These are phyloP conservation scores for Teleogryllus occipitalis DNA, from an alignment of 1,140 invertebrate species.

Conservation along the genomic window DNA sequence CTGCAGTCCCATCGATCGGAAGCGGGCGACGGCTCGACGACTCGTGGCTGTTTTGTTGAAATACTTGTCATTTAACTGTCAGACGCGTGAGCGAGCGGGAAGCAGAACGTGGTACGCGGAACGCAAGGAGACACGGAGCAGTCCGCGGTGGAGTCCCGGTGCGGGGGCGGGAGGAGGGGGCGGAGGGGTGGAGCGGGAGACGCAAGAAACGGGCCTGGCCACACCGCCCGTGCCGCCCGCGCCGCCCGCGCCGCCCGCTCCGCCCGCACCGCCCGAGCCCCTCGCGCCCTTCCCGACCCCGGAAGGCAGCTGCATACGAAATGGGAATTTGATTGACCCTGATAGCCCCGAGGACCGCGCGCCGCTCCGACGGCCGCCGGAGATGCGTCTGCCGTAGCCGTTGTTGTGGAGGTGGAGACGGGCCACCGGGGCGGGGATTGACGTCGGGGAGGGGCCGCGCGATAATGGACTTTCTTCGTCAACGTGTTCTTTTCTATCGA, in stretches of 20 bases:
- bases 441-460: too few relatives aligned
- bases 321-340: slow-evolving; percentile 1
- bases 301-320: neutral
- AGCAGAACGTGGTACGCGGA: neutral
- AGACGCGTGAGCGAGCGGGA: neutral
- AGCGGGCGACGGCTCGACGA: neutral
- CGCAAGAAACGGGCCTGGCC: too few relatives aligned
- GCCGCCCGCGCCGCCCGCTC: too few relatives aligned
- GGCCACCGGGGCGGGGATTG: too few relatives aligned
- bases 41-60: neutral
- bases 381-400: neutral
- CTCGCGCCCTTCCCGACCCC: neutral
- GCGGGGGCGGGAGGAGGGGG: neutral
- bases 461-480: neutral
- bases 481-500: too few relatives aligned
- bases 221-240: too few relatives aligned
- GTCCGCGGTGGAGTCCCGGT: neutral
- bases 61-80: neutral
- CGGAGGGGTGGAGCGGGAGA: neutral
- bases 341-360: neutral
- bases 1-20: neutral
- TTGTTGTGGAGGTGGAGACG: neutral
- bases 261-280: too few relatives aligned
- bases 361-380: neutral
- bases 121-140: neutral